Evolutionary conservation across 2,113 vertebrate species (phyloP).

Genomic region (Hepsetus odoe): DNA sequence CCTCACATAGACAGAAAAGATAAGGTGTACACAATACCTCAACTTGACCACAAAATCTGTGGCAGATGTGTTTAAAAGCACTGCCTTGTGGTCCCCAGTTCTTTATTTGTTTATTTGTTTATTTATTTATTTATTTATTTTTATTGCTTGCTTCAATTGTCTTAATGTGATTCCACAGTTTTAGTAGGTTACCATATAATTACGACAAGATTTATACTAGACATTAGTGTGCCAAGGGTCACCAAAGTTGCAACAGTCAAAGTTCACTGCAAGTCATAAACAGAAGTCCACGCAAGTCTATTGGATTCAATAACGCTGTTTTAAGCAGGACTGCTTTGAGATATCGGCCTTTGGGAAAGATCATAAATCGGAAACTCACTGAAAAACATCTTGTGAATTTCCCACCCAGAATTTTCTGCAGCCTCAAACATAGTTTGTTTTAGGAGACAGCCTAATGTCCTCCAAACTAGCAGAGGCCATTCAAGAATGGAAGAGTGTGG

Average conservation of each 20-base stretch:
- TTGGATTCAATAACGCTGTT: slow-evolving; percentile 4
- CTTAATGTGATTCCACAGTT: not conserved
- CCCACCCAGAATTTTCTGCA: not conserved
- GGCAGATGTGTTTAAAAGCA: not conserved
- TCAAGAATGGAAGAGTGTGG: slow-evolving; percentile 84
- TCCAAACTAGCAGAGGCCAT: slow-evolving; percentile 62
- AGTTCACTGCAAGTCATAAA: slow-evolving; percentile 70
- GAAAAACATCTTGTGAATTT: not conserved
- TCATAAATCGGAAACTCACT: not conserved
- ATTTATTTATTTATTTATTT: too few species aligned
- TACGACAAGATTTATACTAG: slow-evolving; percentile 6
- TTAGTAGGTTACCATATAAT: not conserved
- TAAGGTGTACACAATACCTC: not conserved
- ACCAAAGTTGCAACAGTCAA: slow-evolving; percentile 59
- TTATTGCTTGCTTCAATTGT: not conserved
- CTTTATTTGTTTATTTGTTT: too few species aligned
- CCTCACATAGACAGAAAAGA: not conserved
- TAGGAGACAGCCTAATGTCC: slow-evolving; percentile 57
- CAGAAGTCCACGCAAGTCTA: slow-evolving; percentile 50
- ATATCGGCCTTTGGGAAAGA: not conserved
- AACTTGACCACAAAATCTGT: not conserved
- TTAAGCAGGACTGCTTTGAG: too few species aligned
- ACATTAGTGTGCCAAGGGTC: slow-evolving; percentile 46
- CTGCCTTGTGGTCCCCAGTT: not conserved
- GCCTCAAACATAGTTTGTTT: not conserved